phyloP scores from a whole-genome alignment of 2,888 invertebrate genomes.

The Leptothorax acervorum region DNA sequence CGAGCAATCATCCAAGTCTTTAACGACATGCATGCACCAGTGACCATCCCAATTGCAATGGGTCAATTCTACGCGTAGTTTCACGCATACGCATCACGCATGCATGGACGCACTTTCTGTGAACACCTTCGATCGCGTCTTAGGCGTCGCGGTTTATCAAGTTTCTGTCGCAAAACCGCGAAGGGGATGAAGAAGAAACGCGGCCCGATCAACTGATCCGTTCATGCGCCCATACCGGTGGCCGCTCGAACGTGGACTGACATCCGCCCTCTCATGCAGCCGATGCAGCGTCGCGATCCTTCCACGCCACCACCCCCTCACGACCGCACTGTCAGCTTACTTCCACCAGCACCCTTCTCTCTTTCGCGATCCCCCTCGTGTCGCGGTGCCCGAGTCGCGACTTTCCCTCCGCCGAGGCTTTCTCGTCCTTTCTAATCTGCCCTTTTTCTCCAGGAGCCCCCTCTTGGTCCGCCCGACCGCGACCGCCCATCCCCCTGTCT shows the following conservation, averaged over 20 bases:
- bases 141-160: neutral
- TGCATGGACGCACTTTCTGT: neutral
- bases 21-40: constrained; percentile 5
- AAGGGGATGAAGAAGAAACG: neutral
- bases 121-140: neutral
- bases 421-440: constrained; percentile 53
- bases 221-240: constrained; percentile 23
- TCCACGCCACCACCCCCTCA: constrained; percentile 52
- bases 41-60: neutral
- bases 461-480: neutral
- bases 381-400: neutral
- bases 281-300: constrained; percentile 50
- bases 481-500: neutral
- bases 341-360: constrained; percentile 36
- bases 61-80: neutral
- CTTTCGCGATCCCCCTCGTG: neutral
- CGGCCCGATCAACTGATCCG: constrained; percentile 8
- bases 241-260: constrained; percentile 59
- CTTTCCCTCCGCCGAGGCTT: constrained; percentile 35
- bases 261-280: constrained; percentile 60
- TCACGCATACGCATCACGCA: neutral
- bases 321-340: constrained; percentile 31
- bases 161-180: neutral
- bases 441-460: constrained; percentile 42
- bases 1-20: constrained; percentile 11